phyloP scores from a whole-genome alignment of 2,113 vertebrate species.

The Oriolus oriolus region DNA sequence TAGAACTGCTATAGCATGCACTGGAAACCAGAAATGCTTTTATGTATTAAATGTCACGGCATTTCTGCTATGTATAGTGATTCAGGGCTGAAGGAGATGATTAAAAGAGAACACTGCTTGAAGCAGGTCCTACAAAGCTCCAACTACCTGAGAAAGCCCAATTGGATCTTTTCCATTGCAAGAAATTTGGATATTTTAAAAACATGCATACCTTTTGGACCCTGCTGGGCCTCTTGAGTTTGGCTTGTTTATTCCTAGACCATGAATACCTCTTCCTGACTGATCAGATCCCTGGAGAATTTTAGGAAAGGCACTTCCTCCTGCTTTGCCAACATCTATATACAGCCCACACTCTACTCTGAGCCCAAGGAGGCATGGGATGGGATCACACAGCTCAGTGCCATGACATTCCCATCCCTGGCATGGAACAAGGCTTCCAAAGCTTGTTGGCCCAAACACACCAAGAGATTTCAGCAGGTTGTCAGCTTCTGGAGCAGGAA shows the following conservation, averaged over 20 bases:
- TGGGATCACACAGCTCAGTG: background rate
- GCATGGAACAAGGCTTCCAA: background rate
- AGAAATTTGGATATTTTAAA: background rate
- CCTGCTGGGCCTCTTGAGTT: background rate
- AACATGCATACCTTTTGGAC: background rate
- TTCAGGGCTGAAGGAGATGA: background rate
- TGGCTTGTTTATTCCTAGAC: background rate
- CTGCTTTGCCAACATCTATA: background rate
- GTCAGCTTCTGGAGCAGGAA: background rate
- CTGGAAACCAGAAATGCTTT: background rate
- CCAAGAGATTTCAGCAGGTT: background rate
- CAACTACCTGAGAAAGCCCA: background rate
- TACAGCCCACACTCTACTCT: background rate
- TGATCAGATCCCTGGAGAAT: background rate
- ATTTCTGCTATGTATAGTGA: background rate
- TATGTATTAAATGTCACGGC: background rate
- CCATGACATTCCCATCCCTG: background rate
- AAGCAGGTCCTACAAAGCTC: background rate
- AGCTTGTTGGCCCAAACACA: background rate
- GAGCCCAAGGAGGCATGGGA: accelerated
- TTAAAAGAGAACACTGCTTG: background rate
- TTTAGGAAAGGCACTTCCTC: background rate
- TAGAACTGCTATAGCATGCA: background rate
- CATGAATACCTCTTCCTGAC: background rate
- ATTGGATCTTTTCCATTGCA: background rate